Percentiles rank a stretch among this genome's conserved stretches.
phyloP scores from a whole-genome alignment of 2,113 vertebrate genomes.

The Bambusicola thoracicus region DNA sequence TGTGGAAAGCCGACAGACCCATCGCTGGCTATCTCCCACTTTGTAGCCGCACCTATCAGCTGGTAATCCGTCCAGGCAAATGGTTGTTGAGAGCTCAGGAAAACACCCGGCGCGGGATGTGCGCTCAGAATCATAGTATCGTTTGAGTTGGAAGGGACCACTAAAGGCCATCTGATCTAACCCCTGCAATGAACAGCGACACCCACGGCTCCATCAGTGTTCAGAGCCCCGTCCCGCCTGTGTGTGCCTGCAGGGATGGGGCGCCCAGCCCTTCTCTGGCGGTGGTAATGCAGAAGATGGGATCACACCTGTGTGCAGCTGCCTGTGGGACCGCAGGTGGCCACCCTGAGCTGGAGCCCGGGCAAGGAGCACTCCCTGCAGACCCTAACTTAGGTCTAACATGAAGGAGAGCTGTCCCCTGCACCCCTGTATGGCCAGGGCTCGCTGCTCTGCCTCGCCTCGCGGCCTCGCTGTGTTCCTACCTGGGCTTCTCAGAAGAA shows the following conservation, averaged over 20 bases:
- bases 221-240: too few species aligned
- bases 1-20: background rate
- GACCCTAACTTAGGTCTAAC: background rate
- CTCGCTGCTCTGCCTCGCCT: too few species aligned
- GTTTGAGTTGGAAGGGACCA: too few species aligned
- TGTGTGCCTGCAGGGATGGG: too few species aligned
- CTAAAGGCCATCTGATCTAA: too few species aligned
- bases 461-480: too few species aligned
- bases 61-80: background rate
- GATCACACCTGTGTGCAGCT: background rate
- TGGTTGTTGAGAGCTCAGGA: background rate
- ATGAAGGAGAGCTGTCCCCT: background rate
- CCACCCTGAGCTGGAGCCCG: background rate
- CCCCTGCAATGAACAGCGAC: too few species aligned
- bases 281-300: background rate
- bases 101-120: background rate
- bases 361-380: too few species aligned
- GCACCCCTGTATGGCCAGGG: background rate
- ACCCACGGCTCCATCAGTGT: too few species aligned
- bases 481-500: too few species aligned
- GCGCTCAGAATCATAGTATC: too few species aligned
- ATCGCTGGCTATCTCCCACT: background rate
- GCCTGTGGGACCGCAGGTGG: background rate
- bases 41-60: background rate
- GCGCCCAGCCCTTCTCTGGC: too few species aligned